Percentiles rank a stretch among this genome's conserved stretches.
Conservation (phyloP, 2,888 invertebrate species). For the Cybosia mesomella region DNA sequence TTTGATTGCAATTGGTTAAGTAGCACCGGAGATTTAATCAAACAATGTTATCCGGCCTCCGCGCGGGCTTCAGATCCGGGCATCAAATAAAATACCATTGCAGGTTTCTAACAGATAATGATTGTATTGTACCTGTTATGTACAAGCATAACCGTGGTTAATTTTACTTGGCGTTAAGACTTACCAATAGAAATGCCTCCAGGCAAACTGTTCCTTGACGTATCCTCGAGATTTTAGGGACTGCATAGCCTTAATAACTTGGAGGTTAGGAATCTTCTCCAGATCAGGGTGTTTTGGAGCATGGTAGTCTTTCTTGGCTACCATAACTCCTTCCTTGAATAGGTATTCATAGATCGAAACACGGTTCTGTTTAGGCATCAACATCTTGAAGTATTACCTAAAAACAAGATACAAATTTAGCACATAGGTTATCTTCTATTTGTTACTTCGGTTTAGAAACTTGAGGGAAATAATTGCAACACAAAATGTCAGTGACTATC, state of each 20-base stretch:
- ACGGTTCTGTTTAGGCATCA: conserved; percentile 99
- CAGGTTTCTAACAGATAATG: background rate
- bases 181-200: conserved; percentile 99
- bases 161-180: conserved; percentile 45
- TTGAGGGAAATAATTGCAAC: conserved; percentile 48
- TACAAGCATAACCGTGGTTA: background rate
- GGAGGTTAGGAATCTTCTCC: conserved; percentile 97
- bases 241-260: conserved; percentile 99
- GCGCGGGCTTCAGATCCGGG: too few species aligned
- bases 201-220: conserved; percentile 99
- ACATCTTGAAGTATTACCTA: conserved; percentile 92
- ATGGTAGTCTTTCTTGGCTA: conserved; percentile 99
- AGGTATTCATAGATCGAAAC: conserved; percentile 98
- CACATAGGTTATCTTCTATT: conserved; percentile 59
- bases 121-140: background rate
- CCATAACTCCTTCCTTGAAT: conserved; percentile 99
- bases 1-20: too few species aligned
- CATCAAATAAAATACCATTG: background rate
- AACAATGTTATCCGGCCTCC: too few species aligned
- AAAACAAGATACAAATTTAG: conserved; percentile 67
- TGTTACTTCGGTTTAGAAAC: conserved; percentile 32
- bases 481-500: conserved; percentile 23
- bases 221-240: conserved; percentile 98
- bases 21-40: too few species aligned
- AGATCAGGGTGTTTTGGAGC: conserved; percentile 99